Conservation (phyloP, 2,113 vertebrate genomes). For the Ursus arctos region DNA sequence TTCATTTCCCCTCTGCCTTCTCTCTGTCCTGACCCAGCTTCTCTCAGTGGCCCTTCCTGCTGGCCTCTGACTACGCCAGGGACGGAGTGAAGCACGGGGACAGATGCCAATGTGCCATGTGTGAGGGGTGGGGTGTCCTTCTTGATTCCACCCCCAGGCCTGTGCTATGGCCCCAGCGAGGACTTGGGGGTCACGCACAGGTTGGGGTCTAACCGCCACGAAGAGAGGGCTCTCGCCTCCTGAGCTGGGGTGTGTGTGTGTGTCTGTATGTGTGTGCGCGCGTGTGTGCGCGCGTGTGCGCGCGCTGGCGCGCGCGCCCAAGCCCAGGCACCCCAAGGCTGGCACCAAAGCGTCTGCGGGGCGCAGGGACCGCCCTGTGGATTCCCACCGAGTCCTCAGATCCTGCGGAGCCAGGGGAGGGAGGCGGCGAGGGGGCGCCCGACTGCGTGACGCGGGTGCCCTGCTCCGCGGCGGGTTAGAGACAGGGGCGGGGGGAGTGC, state of each 20-base stretch:
- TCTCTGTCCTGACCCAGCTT: background rate
- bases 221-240: background rate
- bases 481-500: background rate
- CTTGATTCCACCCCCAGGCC: background rate
- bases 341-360: conserved; percentile 4
- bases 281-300: background rate
- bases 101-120: background rate
- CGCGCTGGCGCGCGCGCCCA: background rate
- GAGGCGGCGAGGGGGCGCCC: conserved; percentile 42
- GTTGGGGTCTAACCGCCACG: background rate
- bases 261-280: background rate
- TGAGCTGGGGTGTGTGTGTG: background rate
- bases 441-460: conserved; percentile 53
- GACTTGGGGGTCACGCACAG: background rate
- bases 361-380: background rate
- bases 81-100: background rate
- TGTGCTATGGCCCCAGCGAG: background rate
- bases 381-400: conserved; percentile 37
- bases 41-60: background rate
- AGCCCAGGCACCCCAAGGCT: background rate
- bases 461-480: background rate
- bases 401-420: conserved; percentile 32
- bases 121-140: background rate
- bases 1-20: background rate
- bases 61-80: background rate